Base-by-base conservation (phyloP, 2,888 invertebrate species). In the Noctua janthina region DNA sequence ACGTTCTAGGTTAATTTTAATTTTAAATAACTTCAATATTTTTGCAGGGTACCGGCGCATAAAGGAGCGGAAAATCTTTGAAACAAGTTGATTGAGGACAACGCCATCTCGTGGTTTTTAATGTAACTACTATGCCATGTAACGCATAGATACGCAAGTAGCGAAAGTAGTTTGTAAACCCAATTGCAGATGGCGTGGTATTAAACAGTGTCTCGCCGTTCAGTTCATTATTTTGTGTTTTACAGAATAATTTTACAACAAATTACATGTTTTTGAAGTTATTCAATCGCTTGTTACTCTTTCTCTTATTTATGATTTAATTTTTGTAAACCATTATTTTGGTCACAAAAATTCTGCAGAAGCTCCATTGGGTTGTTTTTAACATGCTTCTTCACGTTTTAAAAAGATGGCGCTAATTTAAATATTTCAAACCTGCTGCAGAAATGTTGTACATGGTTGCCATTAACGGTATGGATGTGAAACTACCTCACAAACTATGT, bases 151-250 rank as follows among this genome's bases (percentile, higher is more conserved):
- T 15, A 23, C 11, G 5, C 3, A 43, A 49, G 4, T 0, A 0
- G 13, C 17, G 8, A 2, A 0, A 35, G 39, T 39, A 79, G 51
- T 74, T 62, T 0, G 7, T 0, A 0, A 0, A n/a, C 0, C 0
- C 0, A 20, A 1, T 13, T 8, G 62, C 1, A 85, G 85, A 72
- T 83, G 46, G 68, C 74, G 74, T 1, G 64, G n/a, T 49, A 20
- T 29, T 13, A 3, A 39, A n/a, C 5, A 20, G 29, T 11, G 10
- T n/a, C 10, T 29, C 20, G 0, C 17, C 10, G 13, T 35, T 43
- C 0, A 56, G 13, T 35, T 43, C 0, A 56, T 15, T 62, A 29
- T 2, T 15, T 29, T 11, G 15, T 39, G 15, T 39, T 20, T 1
- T 23, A 6, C 20, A 68, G 4, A 13, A 49, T 59, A 17, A 49